phyloP scores from a whole-genome alignment of 2,113 vertebrate species.

The Megalops atlanticus region DNA sequence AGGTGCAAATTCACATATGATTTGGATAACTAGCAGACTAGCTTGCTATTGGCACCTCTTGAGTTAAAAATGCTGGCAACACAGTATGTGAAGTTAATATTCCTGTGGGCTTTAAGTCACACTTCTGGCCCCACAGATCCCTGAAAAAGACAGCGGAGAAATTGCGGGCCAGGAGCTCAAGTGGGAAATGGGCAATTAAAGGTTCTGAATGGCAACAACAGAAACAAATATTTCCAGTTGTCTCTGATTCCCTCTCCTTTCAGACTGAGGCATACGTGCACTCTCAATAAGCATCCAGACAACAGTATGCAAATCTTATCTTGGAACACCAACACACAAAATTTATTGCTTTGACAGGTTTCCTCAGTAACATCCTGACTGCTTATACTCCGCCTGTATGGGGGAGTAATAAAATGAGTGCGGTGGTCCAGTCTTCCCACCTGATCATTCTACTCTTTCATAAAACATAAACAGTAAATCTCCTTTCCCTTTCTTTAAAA shows the following conservation, averaged over 20 bases:
- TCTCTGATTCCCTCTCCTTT: background rate
- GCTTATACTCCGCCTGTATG: background rate
- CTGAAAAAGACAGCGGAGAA: too few relatives aligned
- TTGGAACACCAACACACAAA: background rate
- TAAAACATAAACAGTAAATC: background rate
- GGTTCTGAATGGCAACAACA: background rate
- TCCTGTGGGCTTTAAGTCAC: too few relatives aligned
- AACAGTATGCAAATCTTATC: background rate
- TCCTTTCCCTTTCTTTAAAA: background rate
- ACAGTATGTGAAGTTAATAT: too few relatives aligned
- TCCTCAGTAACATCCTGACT: background rate
- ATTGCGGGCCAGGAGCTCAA: too few relatives aligned
- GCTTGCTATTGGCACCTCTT: too few relatives aligned
- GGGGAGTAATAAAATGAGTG: background rate
- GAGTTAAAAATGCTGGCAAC: too few relatives aligned
- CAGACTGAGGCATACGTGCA: background rate
- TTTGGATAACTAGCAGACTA: too few relatives aligned
- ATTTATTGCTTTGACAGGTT: background rate
- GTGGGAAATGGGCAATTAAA: too few relatives aligned
- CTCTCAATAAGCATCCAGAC: background rate
- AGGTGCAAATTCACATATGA: too few relatives aligned
- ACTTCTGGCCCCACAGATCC: too few relatives aligned
- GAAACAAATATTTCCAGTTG: background rate
- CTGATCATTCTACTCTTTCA: background rate
- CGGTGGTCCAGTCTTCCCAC: background rate